A percentile compares a stretch with the other conserved stretches of the same genome.
phyloP scores from a whole-genome alignment of 2,113 vertebrate species.

The Tauraco erythrolophus region DNA sequence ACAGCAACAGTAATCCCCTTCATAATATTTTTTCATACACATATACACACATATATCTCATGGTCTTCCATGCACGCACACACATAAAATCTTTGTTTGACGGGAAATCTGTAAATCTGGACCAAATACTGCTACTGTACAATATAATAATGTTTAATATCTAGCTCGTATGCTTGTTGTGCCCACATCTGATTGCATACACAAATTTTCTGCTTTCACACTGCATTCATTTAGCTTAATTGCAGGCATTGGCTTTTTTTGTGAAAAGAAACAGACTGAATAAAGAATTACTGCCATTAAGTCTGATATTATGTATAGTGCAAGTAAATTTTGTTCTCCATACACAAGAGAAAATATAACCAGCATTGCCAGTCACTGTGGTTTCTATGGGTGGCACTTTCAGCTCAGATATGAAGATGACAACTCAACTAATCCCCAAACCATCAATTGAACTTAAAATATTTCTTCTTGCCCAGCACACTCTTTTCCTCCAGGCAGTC shows the following conservation, averaged over 20 bases:
- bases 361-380: not conserved
- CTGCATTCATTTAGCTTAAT: not conserved
- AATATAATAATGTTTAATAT: not conserved
- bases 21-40: not conserved
- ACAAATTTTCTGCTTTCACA: slow-evolving; percentile 9
- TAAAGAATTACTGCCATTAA: slow-evolving; percentile 13
- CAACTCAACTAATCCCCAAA: not conserved
- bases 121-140: not conserved
- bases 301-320: not conserved
- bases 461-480: not conserved
- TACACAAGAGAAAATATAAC: not conserved
- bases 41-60: not conserved
- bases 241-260: not conserved
- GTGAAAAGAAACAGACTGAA: not conserved
- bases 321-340: not conserved
- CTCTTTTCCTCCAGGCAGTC: not conserved
- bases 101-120: not conserved
- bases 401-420: not conserved
- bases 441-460: not conserved
- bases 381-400: not conserved
- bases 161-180: not conserved
- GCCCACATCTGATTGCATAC: not conserved
- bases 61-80: not conserved
- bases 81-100: not conserved
- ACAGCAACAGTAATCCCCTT: not conserved